Evolutionary conservation across 2,888 invertebrate genomes (phyloP), one percentile per base, ranked within the genome.

Genomic region (Dromius quadrimaculatus): DNA sequence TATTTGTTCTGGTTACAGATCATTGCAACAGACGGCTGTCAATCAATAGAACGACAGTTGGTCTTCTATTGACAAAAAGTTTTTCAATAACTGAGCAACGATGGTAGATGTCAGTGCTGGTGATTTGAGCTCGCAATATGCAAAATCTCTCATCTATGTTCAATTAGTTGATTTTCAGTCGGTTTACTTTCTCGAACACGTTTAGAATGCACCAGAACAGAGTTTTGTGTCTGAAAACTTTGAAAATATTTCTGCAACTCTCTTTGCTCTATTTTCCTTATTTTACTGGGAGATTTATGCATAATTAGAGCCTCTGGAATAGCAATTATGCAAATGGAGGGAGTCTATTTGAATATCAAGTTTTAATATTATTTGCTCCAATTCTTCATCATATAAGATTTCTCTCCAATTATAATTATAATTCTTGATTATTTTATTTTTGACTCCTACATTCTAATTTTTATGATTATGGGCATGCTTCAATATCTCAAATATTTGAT

Each of bases 151-250:
- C 32, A 50, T 57, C 32, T 17, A 50, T 34, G 19, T 59, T 59
- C 59, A 59, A 59, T 59, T 59, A 59, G 59, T 34, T 59, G 59
- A 59, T 59, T 59, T 59, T 59, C 59, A 59, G 19, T 59, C 17
- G 57, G 57, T 28, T 57, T 34, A 47, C 19, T n/a, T 59, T 59
- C 59, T 36, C 15, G 19, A 20, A 17, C 34, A 28, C 28, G 63
- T 63, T 63, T 43, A 43, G 45, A 63, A 63, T 63, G 63, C 63
- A 63, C 45, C 41, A 41, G 41, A 62, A 62, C 41, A 62, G 45
- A 63, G 22, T 63, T 59, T 45, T 23, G 17, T 63, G 63, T 63
- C 38, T 62, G 62, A 38, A 38, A 41, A 62, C 41, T 62, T 62
- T 41, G 41, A 41, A 38, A 41, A 62, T 41, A 62, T 62, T 62